Evolutionary conservation across 2,797 vertebrate species (phyloP), one percentile per base, ranked within the genome.

Genomic region (Allobates femoralis): DNA sequence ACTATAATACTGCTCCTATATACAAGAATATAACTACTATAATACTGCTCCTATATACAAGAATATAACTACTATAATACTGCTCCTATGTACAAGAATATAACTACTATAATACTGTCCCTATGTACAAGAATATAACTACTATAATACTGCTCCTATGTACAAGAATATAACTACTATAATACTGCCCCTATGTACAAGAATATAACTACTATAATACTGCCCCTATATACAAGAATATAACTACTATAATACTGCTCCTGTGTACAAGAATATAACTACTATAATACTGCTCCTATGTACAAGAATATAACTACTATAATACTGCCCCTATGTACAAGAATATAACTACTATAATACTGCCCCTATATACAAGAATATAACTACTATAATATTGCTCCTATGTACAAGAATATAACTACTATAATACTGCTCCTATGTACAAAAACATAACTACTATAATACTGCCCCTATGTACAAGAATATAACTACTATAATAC

Each of bases 281-380:
- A n/a, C n/a, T n/a, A n/a, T n/a, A n/a, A n/a, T n/a, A n/a, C n/a
- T n/a, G n/a, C n/a, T n/a, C n/a, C n/a, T n/a, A n/a, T n/a, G n/a
- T n/a, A n/a, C n/a, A n/a, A n/a, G n/a, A n/a, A n/a, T n/a, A n/a
- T n/a, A n/a, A n/a, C n/a, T n/a, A n/a, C n/a, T n/a, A n/a, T n/a
- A n/a, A n/a, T n/a, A n/a, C n/a, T n/a, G n/a, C n/a, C n/a, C n/a
- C n/a, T n/a, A n/a, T n/a, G n/a, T n/a, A 66, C 28, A 66, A 66
- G 64, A 66, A 66, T 66, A 66, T 32, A 66, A 66, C 64, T 66
- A 66, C 64, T 66, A 66, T 66, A 66, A 66, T 66, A 66, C 64
- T 66, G 55, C 55, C 16, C 67, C 34, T 56, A 56, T 56, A 23
- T 60, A 60, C 56, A n/a, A 60, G 7, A 60, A 23, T 60, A 60